A percentile compares a stretch with the other conserved stretches of the same genome.
phyloP scores from a whole-genome alignment of 1,140 invertebrate genomes.

The Carposina sasakii region DNA sequence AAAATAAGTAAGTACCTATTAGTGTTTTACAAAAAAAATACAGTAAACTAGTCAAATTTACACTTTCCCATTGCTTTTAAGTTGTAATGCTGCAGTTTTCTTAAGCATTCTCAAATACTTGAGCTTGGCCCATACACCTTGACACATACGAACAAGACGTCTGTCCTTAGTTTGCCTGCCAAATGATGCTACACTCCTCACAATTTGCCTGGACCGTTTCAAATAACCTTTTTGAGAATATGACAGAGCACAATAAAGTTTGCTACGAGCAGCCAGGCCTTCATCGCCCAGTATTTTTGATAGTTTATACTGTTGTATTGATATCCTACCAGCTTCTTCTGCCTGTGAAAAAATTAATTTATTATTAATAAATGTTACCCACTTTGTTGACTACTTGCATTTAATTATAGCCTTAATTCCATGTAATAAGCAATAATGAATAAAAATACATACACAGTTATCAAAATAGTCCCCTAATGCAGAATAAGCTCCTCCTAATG shows the following conservation, averaged over 20 bases:
- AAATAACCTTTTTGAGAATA: constrained; percentile 85
- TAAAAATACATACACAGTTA: constrained; percentile 79
- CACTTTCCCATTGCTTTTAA: constrained; percentile 12
- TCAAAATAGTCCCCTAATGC: constrained; percentile 89
- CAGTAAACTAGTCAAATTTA: constrained; percentile 4
- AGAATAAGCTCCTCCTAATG: constrained; percentile 94
- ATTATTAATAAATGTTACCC: neutral
- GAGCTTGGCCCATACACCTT: constrained; percentile 87
- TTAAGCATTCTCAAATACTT: constrained; percentile 73
- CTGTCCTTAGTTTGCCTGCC: constrained; percentile 73
- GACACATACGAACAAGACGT: constrained; percentile 84
- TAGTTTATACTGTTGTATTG: constrained; percentile 84
- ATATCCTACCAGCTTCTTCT: constrained; percentile 89
- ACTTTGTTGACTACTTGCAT: neutral
- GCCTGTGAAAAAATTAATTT: constrained; percentile 76
- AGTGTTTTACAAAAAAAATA: no score
- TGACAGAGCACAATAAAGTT: constrained; percentile 89
- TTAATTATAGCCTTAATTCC: no score
- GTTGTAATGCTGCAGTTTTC: constrained; percentile 11
- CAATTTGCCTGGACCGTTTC: constrained; percentile 76
- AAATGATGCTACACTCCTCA: constrained; percentile 77
- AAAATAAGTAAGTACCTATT: no score
- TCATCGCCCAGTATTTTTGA: constrained; percentile 88
- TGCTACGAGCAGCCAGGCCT: constrained; percentile 82
- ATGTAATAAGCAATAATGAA: neutral